Conservation (phyloP, 2,888 invertebrate genomes). For the Yponomeuta cagnagella region DNA sequence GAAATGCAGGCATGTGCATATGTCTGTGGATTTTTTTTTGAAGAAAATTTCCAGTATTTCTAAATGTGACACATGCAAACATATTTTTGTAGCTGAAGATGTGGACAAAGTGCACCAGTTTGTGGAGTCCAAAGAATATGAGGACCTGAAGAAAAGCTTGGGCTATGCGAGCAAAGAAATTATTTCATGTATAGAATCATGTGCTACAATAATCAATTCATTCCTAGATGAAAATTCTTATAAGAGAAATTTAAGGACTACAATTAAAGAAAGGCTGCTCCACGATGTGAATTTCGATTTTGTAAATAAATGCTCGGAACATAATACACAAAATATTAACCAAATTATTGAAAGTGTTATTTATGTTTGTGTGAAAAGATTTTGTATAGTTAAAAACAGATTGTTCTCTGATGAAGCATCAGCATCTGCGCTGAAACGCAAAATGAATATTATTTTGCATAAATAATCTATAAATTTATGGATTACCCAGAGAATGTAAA, state of each 20-base stretch:
- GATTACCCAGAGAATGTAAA: no score
- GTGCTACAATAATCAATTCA: slow-evolving; percentile 7
- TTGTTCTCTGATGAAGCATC: slow-evolving; percentile 14
- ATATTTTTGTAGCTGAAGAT: neutral
- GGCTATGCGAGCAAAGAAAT: neutral
- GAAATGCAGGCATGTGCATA: slow-evolving; percentile 6
- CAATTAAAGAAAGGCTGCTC: neutral
- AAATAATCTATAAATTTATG: neutral
- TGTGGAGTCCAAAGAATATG: slow-evolving; percentile 2
- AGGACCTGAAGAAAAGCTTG: slow-evolving; percentile 7
- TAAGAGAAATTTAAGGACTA: neutral
- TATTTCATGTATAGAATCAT: slow-evolving; percentile 11
- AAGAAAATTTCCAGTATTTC: neutral
- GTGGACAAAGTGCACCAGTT: neutral
- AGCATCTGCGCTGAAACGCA: neutral
- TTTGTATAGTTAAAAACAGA: slow-evolving; percentile 13
- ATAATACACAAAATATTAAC: neutral
- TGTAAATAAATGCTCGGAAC: neutral
- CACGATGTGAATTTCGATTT: neutral
- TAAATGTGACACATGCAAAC: neutral
- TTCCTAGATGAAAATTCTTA: slow-evolving; percentile 1
- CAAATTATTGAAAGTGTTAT: neutral
- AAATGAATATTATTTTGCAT: neutral
- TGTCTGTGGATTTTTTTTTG: slow-evolving; percentile 6
- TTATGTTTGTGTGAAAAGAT: slow-evolving; percentile 16